Evolutionary conservation across 2,113 vertebrate genomes (phyloP), one percentile per base, ranked within the genome.

Genomic region (Tetraodon nigroviridis): DNA sequence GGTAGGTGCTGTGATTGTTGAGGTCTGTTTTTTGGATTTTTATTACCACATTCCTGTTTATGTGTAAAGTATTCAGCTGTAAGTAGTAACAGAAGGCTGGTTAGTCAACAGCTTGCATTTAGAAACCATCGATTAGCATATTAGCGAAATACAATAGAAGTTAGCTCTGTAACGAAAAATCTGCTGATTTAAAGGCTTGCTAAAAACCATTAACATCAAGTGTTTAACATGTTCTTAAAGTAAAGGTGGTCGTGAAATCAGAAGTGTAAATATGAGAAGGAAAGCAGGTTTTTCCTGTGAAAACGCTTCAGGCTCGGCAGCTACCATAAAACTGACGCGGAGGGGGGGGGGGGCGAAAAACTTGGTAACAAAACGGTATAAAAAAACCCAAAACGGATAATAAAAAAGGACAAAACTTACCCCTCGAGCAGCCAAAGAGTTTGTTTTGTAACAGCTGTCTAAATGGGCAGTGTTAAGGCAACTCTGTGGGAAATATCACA

Each of bases 331-430:
- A 59, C 47, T n/a, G 32, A 11, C 32, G 12, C 52, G 7, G n/a
- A n/a, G n/a, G n/a, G n/a, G n/a, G n/a, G n/a, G n/a, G n/a, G 64
- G 59, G 64, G 72, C 64, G 27, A 57, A 41, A 48, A 71, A 80
- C 63, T 73, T 75, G 51, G 37, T 20, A 1, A 44, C 13, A 53
- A 75, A 1, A 67, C 67, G 72, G 41, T 65, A 8, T 46, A 37
- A 42, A 24, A 21, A 42, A 29, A 58, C 40, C 2, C 44, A 10
- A 1, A 15, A 27, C 16, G 3, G 0, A 13, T 6, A 40, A 37
- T 47, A 27, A 55, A 4, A 4, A 53, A 55, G 65, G 11, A 50
- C 3, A 54, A 56, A 13, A 79, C 86, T 84, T 71, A 87, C 86
- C 81, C 29, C 14, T 29, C 16, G 37, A 37, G 55, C 44, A 48